phyloP scores from a whole-genome alignment of 2,113 vertebrate genomes.

The Lanius collurio region DNA sequence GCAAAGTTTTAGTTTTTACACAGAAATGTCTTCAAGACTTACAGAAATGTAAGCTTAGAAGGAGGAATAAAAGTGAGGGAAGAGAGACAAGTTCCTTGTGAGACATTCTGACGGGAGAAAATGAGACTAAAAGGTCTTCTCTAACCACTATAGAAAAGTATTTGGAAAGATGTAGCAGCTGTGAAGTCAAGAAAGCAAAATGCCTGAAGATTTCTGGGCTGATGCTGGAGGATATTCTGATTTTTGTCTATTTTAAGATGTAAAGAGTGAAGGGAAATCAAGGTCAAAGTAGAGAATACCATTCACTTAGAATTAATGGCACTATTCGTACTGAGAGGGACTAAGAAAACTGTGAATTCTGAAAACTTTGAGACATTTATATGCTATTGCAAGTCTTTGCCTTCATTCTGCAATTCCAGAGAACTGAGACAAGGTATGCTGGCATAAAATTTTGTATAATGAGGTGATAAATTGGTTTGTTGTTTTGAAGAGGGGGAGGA shows the following conservation, averaged over 20 bases:
- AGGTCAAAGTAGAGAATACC: background rate
- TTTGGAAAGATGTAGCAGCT: background rate
- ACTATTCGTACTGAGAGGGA: background rate
- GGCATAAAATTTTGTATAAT: constrained; percentile 22
- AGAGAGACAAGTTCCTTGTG: background rate
- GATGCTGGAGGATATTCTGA: background rate
- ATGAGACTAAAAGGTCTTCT: background rate
- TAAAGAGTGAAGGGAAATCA: background rate
- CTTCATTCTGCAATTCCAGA: background rate
- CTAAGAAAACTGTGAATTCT: background rate
- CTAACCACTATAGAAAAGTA: background rate
- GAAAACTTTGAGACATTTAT: constrained; percentile 3
- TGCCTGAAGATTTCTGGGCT: background rate
- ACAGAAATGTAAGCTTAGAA: background rate
- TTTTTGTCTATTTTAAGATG: background rate
- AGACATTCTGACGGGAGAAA: background rate
- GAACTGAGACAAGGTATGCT: background rate
- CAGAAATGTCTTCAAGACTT: background rate
- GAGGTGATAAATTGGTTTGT: constrained; percentile 15
- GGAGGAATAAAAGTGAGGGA: background rate
- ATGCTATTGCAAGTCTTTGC: background rate
- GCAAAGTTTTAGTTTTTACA: background rate
- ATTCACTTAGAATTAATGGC: background rate
- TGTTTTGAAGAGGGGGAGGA: constrained; percentile 17
- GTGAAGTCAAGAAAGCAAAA: background rate